Evolutionary conservation across 2,113 vertebrate species (phyloP).

Genomic region (Hippocampus abdominalis): DNA sequence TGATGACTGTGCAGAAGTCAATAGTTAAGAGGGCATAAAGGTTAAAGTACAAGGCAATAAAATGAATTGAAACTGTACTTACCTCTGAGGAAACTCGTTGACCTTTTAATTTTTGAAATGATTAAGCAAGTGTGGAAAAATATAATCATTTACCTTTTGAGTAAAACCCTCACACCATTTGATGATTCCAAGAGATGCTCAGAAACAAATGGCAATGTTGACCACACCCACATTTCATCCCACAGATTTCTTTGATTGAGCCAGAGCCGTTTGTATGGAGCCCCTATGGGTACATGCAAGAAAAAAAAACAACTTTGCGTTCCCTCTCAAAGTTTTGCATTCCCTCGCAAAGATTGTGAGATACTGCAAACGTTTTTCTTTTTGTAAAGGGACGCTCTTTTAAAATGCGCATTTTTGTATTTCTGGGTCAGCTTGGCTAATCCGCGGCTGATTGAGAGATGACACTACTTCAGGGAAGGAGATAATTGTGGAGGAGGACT

Average conservation of each 20-base stretch:
- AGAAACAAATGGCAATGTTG: conserved; percentile 26
- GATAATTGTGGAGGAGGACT: too few relatives aligned
- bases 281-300: too few relatives aligned
- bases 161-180: conserved; percentile 4
- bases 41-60: conserved; percentile 10
- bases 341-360: too few relatives aligned
- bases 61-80: neutral
- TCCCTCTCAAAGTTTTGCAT: too few relatives aligned
- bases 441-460: too few relatives aligned
- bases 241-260: conserved; percentile 29
- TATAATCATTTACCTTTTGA: conserved; percentile 3
- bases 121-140: conserved; percentile 18
- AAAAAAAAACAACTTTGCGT: too few relatives aligned
- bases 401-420: too few relatives aligned
- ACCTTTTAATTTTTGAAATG: conserved; percentile 24
- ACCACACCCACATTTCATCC: conserved; percentile 42
- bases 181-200: neutral
- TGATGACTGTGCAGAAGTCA: neutral
- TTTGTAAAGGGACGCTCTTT: too few relatives aligned
- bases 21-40: neutral
- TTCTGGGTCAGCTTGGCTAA: too few relatives aligned
- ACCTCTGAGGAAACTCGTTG: neutral
- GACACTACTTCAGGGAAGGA: too few relatives aligned
- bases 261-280: neutral
- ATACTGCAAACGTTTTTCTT: too few relatives aligned